Evolutionary conservation across 2,888 invertebrate species (phyloP).

Genomic region (Perithous albicinctus): DNA sequence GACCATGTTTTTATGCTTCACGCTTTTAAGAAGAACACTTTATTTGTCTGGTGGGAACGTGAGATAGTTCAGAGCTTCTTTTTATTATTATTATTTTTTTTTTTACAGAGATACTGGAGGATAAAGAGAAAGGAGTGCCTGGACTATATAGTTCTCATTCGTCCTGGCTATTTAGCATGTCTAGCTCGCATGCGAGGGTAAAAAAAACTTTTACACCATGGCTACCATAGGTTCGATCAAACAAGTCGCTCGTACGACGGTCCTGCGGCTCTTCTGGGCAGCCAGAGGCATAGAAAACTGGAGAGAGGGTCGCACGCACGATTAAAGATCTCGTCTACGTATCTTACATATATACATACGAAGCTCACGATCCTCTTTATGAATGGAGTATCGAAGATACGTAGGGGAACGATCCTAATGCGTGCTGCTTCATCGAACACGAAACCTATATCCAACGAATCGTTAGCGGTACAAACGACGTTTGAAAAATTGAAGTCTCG

Average conservation of each 20-base stretch:
- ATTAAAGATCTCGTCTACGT: slow-evolving; percentile 31
- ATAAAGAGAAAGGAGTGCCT: slow-evolving; percentile 27
- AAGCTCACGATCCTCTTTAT: slow-evolving; percentile 33
- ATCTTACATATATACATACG: slow-evolving; percentile 12
- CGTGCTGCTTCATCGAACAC: slow-evolving; percentile 43
- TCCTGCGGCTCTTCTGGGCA: slow-evolving; percentile 4
- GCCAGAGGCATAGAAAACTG: not conserved
- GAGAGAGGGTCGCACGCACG: slow-evolving; percentile 24
- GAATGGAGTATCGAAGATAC: slow-evolving; percentile 43
- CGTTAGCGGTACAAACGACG: not conserved
- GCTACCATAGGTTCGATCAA: slow-evolving; percentile 65
- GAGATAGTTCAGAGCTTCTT: slow-evolving; percentile 7
- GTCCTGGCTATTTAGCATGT: slow-evolving; percentile 36
- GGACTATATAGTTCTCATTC: slow-evolving; percentile 25
- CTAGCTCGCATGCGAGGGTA: slow-evolving; percentile 36
- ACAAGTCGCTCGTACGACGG: slow-evolving; percentile 39
- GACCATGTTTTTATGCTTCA: slow-evolving; percentile 1
- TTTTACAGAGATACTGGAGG: slow-evolving; percentile 18
- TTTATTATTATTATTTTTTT: slow-evolving; percentile 26
- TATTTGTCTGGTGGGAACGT: slow-evolving; percentile 13
- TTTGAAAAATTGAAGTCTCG: not conserved
- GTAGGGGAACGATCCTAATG: slow-evolving; percentile 26
- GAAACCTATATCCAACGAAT: slow-evolving; percentile 12
- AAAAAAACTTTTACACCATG: slow-evolving; percentile 48
- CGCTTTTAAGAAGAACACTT: slow-evolving; percentile 2